Conservation (phyloP, 2,113 vertebrate species). For the Coregonus clupeaformis region DNA sequence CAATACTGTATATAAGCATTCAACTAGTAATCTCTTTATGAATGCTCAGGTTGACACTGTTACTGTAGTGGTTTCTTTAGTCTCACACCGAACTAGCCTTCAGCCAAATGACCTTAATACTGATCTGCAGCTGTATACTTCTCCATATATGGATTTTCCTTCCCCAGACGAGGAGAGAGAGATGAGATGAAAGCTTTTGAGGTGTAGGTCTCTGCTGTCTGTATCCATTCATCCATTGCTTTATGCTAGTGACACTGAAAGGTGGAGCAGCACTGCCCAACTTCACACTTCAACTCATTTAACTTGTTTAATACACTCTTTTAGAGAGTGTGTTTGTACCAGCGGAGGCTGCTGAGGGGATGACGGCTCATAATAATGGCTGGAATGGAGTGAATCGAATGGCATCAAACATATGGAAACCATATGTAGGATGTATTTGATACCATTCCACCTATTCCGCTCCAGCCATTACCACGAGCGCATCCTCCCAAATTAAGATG, state of each 20-base stretch:
- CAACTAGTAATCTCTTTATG: no score
- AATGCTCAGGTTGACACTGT: not conserved
- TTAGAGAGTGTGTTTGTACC: no score
- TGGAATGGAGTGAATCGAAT: no score
- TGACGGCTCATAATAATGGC: no score
- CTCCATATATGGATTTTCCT: conserved; percentile 37
- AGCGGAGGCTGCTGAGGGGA: no score
- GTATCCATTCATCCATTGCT: conserved; percentile 12
- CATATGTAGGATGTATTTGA: no score
- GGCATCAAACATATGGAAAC: no score
- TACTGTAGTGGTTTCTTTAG: not conserved
- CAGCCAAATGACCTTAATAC: conserved; percentile 49
- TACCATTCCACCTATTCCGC: no score
- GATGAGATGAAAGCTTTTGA: conserved; percentile 3
- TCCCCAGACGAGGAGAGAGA: conserved; percentile 24
- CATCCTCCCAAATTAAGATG: no score
- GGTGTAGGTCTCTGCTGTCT: conserved; percentile 23
- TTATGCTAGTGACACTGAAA: not conserved
- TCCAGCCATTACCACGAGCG: no score
- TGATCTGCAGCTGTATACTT: conserved; percentile 25
- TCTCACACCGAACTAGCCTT: conserved; percentile 14
- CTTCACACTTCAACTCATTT: not conserved
- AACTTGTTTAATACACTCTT: no score
- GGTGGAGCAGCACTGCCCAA: not conserved
- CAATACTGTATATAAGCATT: no score